Evolutionary conservation across 2,797 vertebrate genomes (phyloP).

Genomic region (Brachyrhaphis roseni): DNA sequence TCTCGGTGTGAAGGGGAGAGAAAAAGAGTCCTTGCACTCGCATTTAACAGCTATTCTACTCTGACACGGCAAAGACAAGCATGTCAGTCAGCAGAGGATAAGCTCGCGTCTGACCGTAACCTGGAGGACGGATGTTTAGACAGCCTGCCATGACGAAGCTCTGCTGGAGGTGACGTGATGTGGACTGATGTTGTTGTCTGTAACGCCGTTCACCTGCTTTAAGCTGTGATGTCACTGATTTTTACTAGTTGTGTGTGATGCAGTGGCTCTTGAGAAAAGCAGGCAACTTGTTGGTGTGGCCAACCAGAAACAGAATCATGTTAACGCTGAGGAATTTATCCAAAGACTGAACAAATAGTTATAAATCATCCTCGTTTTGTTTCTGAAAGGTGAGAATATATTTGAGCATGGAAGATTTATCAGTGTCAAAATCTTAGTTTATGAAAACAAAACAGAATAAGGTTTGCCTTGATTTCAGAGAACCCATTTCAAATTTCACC

Average conservation of each 20-base stretch:
- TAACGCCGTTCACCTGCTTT: constrained; percentile 7
- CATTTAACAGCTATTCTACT: constrained; percentile 70
- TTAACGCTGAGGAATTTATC: background rate
- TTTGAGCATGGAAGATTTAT: background rate
- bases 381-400: background rate
- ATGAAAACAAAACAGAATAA: background rate
- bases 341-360: background rate
- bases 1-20: constrained; percentile 60
- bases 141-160: constrained; percentile 32
- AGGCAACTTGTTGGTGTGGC: background rate
- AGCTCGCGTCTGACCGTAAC: constrained; percentile 49
- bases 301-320: background rate
- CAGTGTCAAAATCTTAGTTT: background rate
- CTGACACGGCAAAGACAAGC: constrained; percentile 78
- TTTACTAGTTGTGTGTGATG: constrained; percentile 2
- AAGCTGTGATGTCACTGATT: background rate
- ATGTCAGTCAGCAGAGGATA: constrained; percentile 63
- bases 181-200: constrained; percentile 31
- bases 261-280: background rate
- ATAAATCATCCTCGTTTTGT: background rate
- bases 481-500: too few species aligned
- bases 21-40: constrained; percentile 51
- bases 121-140: constrained; percentile 65
- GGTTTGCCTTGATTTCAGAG: background rate
- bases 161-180: constrained; percentile 53